Evolutionary conservation across 2,888 invertebrate species (phyloP), one percentile per base, ranked within the genome.

Genomic region (Latrodectus elegans): DNA sequence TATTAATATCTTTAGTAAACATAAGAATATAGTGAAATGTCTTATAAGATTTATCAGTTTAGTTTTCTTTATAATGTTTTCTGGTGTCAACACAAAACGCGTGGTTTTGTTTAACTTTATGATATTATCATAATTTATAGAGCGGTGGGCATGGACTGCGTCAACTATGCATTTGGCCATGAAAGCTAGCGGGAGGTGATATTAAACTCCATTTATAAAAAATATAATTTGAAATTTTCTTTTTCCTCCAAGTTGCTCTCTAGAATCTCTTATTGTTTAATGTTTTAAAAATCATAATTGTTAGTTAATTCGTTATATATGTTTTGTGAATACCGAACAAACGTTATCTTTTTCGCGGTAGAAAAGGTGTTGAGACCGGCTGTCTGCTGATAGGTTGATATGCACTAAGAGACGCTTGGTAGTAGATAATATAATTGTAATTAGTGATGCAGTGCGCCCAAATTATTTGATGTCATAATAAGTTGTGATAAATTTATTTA

Each of bases 61-160:
- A 65, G 26, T 49, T 38, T 26, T 14, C 8, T 4, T 26, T 22
- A 67, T 26, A 38, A 26, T 67, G 49, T 49, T 64, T 67, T 53
- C 22, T 15, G 14, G 53, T 73, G 72, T 73, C 65, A 87, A 73
- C 86, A 67, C 49, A 73, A 72, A 53, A 76, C 86, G 86, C 81
- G 77, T 82, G 86, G 81, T 87, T 87, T 81, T 81, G 81, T 72
- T 72, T 75, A 75, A 81, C 72, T 81, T 76, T 77, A 49, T 70
- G 76, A 74, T 88, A 88, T 88, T 88, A 88, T 88, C 87, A 88
- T 88, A 88, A 88, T 88, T 88, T 88, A 88, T 88, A 83, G 87
- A 38, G 82, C 60, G 71, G 87, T 83, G 78, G 87, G 83, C 87
- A 87, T 77, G 78, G 73, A 78, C 83, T 83, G 80, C 76, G 52